Base-by-base conservation (phyloP, 1,140 invertebrate species). In the Papilio aristodemus region DNA sequence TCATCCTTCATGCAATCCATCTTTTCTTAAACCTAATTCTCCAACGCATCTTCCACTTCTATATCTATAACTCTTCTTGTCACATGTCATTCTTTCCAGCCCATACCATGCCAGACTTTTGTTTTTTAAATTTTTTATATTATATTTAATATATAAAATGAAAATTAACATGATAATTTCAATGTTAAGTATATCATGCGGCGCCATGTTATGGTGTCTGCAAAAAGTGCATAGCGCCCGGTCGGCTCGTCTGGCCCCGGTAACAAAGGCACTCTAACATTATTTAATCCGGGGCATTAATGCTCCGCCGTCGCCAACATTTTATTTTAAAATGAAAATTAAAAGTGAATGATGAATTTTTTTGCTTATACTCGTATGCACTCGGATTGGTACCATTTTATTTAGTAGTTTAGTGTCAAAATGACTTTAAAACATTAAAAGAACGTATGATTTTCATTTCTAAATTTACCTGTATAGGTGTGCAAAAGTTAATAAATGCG, bases 201-300 rank as follows among this genome's bases (percentile, higher is more conserved):
- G 27, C 14, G 59, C 32, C 10, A 8, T 63, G 60, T 63, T 22
- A 8, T 19, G 32, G 4, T 38, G 39, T 14, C 27, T 32, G 13
- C 41, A 66, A 66, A 66, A 66, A 66, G 41, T 50, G 10, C 41
- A 43, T 14, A 19, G 27, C 36, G 17, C 14, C 25, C 27, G 25
- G 14, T 41, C 75, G 68, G 70, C 72, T 63, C 68, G 71, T 73
- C 75, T 83, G 77, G 79, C 80, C 77, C 74, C 75, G 73, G 80
- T 77, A 82, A 82, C 80, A 82, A 82, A 77, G 78, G 78, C 80
- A 76, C 78, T 82, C 76, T 80, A 82, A 82, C 78, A 74, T 80
- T 76, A 78, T 82, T 82, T 80, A 77, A 76, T 75, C 78, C 72
- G 71, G 73, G 70, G 72, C 78, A 78, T 80, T 82, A 82, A 78